Conservation (phyloP, 2,797 vertebrate genomes). For the Catamblyrhynchus diadema region DNA sequence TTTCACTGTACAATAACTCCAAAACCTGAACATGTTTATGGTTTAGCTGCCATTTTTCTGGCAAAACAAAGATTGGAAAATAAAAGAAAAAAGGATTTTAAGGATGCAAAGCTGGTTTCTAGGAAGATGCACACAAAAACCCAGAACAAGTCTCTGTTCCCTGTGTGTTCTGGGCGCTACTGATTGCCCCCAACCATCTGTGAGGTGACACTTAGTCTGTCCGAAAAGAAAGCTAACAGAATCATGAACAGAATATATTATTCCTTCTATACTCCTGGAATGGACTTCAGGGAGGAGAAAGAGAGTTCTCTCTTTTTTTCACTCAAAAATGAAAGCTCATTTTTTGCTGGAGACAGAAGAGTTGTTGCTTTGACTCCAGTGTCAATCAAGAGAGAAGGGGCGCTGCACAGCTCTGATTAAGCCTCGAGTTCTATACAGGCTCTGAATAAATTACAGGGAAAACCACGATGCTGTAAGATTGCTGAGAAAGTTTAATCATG, state of each 20-base stretch:
- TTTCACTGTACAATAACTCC: not conserved
- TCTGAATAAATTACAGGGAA: not conserved
- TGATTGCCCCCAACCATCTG: not conserved
- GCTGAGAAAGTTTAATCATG: not conserved
- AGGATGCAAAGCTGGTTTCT: not conserved
- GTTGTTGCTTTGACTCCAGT: not conserved
- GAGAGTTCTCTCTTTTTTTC: not conserved
- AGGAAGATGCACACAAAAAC: not conserved
- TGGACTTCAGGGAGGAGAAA: not conserved
- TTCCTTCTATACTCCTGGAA: not conserved
- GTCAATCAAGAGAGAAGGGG: not conserved
- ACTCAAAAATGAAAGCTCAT: not conserved
- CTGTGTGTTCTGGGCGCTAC: not conserved
- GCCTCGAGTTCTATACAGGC: not conserved
- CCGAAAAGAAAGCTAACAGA: not conserved
- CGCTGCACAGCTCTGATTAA: not conserved
- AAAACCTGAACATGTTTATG: not conserved
- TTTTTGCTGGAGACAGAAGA: not conserved
- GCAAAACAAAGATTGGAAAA: not conserved
- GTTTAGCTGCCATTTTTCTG: not conserved
- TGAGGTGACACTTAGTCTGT: not conserved
- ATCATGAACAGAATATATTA: not conserved
- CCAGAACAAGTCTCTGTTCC: not conserved
- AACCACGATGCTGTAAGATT: not conserved
- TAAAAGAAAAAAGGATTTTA: not conserved